Percentiles rank a stretch among this genome's conserved stretches.
Evolutionary conservation across 2,797 vertebrate genomes (phyloP).

Genomic region (Eupleurogrammus muticus): DNA sequence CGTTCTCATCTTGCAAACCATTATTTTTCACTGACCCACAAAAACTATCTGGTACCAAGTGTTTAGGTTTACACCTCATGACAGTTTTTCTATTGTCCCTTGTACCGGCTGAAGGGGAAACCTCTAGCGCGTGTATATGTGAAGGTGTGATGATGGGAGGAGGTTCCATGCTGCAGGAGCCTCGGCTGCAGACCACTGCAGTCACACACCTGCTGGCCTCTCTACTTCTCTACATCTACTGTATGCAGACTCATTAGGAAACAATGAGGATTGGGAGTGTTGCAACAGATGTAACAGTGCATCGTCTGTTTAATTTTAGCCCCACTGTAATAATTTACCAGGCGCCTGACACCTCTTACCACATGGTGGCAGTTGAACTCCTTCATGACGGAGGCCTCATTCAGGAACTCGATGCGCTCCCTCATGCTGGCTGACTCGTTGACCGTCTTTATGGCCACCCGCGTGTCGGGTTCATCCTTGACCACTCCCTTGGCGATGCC

Average conservation of each 20-base stretch:
- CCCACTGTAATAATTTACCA: not conserved
- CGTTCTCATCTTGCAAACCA: no score
- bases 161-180: slow-evolving; percentile 47
- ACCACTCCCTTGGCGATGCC: slow-evolving; percentile 96
- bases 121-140: slow-evolving; percentile 45
- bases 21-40: no score
- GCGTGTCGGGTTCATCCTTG: slow-evolving; percentile 94
- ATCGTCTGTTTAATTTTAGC: slow-evolving; percentile 13
- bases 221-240: slow-evolving; percentile 7
- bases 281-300: not conserved
- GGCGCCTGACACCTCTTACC: slow-evolving; percentile 82
- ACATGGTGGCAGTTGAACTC: slow-evolving; percentile 99
- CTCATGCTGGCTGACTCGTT: slow-evolving; percentile 98
- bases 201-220: slow-evolving; percentile 25
- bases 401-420: slow-evolving; percentile 97
- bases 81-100: no score
- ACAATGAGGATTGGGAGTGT: slow-evolving; percentile 4
- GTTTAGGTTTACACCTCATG: no score
- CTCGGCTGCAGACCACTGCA: slow-evolving; percentile 33
- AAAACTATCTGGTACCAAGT: no score
- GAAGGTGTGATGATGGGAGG: slow-evolving; percentile 58
- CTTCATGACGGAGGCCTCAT: slow-evolving; percentile 99
- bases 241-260: slow-evolving; percentile 29
- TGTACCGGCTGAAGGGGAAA: slow-evolving; percentile 36
- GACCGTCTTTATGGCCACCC: slow-evolving; percentile 98